Base-by-base conservation (phyloP, 2,113 vertebrate species). In the Peromyscus californicus region DNA sequence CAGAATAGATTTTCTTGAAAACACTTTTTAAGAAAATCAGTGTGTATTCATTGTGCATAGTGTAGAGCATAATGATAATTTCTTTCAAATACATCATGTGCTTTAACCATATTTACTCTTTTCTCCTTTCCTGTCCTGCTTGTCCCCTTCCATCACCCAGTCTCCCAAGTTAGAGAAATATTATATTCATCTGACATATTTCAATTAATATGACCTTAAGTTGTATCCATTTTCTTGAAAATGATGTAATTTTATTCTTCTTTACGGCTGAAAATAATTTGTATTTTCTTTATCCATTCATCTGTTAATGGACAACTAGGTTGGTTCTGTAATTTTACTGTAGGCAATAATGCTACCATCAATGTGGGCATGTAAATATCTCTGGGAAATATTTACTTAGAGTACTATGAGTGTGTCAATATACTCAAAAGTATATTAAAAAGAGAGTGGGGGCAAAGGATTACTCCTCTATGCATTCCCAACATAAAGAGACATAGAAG, bases 1-100 rank as follows among this genome's bases (percentile, higher is more conserved):
- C 10, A 84, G 69, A 91, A 96, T 75, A 39, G 21, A 51, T 63
- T 94, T 95, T 87, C 96, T 87, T 51, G 51, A 10, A 84, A 65
- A 90, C 95, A 91, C 95, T 67, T 85, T 93, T 2, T 31, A 29
- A 84, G 82, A 84, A 84, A 84, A 39, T n/a, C 22, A n/a, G 11
- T n/a, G 13, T 39, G 19, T 72, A 87, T 51, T 36, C 26, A 72
- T 9, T 57, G 7, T 26, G 22, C 69, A 39, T n/a, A 72, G 31
- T 87, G 7, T 54, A 26, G 33, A 88, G 21, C 69, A 54, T 4
- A 39, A 70, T n/a, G 67, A 88, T 39, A 39, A 39, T 69, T 87
- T 88, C 29, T 54, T 88, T 51, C 45, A 88, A 70, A 36, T n/a
- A 88, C 39, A 22, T 89, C 48, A 39, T 57, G 11, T 10, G 36